Evolutionary conservation across 2,113 vertebrate genomes (phyloP), one percentile per base, ranked within the genome.

Genomic region (Oreochromis spilurus): DNA sequence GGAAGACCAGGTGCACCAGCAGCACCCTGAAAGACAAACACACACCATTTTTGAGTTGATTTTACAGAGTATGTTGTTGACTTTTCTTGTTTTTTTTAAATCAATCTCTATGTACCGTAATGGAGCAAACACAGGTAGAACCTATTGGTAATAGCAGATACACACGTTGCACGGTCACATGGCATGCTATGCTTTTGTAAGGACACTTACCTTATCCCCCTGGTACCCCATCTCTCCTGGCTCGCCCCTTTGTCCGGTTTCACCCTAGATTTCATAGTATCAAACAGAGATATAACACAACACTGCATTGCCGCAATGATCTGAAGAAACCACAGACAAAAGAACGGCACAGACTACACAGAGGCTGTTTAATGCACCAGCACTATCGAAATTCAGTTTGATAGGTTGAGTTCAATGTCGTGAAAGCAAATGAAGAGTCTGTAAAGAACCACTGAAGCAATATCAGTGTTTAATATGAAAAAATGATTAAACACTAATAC

Each of bases 181-280:
- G 16, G 72, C 2, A 1, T 34, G 36, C n/a, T 34, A 21, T 55
- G 29, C 21, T 72, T 7, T 45, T 75, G 62, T 85, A 48, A 38
- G 65, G 9, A 52, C 3, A 48, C 86, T 82, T 95, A 99, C 99
- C 98, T 99, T 99, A 93, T 99, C 99, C 85, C 99, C 99, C 81
- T 97, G 97, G 95, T 96, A 98, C 3, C 99, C 99, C 31, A 84
- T 92, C 62, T 99, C 98, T 96, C 99, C 99, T 34, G 94, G 96
- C 24, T 98, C 96, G 67, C 99, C 99, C 72, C 92, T 91, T 90
- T 95, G 94, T 95, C 99, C 99, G 91, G 95, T 95, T 94, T 98
- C 97, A 89, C 96, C 98, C 99, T 99, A 94, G 91, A 96, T 94
- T 96, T 96, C 52, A 97, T 79, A 97, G 89, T 87, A 95, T 95